Conservation (phyloP, 1,140 invertebrate genomes). For the Zeugodacus cucurbitae region DNA sequence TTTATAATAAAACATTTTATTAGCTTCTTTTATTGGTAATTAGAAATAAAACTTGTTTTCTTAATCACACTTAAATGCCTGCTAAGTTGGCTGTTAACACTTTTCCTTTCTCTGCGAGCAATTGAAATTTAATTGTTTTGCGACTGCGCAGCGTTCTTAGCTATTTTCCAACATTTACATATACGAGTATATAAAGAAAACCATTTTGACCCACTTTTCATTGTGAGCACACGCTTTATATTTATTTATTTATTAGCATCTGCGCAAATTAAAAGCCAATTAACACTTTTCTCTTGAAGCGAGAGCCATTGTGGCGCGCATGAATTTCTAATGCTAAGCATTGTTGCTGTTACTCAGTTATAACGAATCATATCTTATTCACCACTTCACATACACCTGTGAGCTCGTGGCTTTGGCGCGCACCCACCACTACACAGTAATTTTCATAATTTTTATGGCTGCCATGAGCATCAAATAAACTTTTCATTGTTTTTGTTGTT, state of each 20-base stretch:
- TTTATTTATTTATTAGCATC: neutral
- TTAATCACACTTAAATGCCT: neutral
- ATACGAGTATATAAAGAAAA: neutral
- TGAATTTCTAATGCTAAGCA: neutral
- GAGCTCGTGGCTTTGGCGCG: neutral
- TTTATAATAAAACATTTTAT: neutral
- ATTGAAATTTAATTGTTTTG: neutral
- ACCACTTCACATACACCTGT: neutral
- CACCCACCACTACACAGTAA: neutral
- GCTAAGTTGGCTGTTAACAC: neutral
- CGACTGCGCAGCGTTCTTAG: neutral
- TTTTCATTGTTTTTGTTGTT: neutral
- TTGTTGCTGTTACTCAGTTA: neutral
- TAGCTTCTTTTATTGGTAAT: neutral
- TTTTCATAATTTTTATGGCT: neutral
- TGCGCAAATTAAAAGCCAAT: constrained; percentile 1
- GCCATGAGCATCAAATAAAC: neutral
- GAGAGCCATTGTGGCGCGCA: neutral
- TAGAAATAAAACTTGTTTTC: neutral
- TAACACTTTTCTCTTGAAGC: neutral
- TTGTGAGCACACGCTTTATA: neutral
- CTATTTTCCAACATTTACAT: neutral
- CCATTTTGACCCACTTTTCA: neutral
- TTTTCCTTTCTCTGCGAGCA: neutral
- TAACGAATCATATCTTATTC: neutral